These are phyloP conservation scores for Drosophila fulvimacula DNA, from an alignment of 2,888 invertebrate genomes.

Conservation along the genomic window DNA sequence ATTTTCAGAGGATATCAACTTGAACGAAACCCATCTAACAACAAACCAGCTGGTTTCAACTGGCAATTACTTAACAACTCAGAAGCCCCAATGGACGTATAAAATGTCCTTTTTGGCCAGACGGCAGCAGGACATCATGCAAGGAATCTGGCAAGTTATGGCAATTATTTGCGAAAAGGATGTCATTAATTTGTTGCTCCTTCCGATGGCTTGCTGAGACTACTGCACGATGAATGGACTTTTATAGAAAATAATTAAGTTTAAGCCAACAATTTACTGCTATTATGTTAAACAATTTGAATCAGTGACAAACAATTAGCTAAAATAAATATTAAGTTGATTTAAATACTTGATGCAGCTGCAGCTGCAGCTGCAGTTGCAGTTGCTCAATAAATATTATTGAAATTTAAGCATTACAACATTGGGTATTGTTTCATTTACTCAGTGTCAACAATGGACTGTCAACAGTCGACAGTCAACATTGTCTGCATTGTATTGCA, in stretches of 20 bases:
- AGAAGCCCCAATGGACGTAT: not conserved
- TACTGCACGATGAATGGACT: not conserved
- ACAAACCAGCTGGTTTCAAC: not conserved
- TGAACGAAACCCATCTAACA: not conserved
- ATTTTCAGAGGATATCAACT: not conserved
- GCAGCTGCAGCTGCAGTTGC: conserved; percentile 1
- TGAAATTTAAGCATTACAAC: conserved; percentile 17
- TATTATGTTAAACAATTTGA: not conserved
- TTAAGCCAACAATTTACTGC: not conserved
- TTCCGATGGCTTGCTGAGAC: not conserved
- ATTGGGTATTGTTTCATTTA: conserved; percentile 12
- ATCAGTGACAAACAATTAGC: conserved; percentile 4
- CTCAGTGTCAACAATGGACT: conserved; percentile 7
- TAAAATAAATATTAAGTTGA: not conserved
- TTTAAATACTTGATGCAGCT: not conserved
- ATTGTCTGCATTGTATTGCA: conserved; percentile 16
- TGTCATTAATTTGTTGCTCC: not conserved
- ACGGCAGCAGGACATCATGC: not conserved
- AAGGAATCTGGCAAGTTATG: not conserved
- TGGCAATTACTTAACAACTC: not conserved
- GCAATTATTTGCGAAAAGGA: conserved; percentile 1
- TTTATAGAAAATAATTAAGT: not conserved
- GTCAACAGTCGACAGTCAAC: not conserved
- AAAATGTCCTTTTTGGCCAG: not conserved
- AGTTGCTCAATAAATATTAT: conserved; percentile 14